A percentile compares a stretch with the other conserved stretches of the same genome.
phyloP scores from a whole-genome alignment of 30 jellyfish, hydroid and myxozoan species.

The Phacellophora camtschatica region DNA sequence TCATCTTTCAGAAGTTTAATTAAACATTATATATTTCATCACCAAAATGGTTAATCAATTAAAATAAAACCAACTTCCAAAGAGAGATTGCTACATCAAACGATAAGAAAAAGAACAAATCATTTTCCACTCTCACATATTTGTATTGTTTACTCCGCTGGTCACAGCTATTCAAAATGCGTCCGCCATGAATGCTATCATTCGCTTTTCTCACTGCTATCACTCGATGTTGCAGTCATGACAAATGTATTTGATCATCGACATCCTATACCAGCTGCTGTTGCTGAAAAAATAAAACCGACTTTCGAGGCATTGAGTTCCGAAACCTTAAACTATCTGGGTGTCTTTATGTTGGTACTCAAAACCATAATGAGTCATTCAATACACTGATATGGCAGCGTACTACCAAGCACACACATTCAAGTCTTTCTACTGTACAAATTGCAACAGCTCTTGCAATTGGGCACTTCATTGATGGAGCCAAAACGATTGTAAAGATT shows the following conservation, averaged over 20 bases:
- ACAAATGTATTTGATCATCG: neutral
- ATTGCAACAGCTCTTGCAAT: neutral
- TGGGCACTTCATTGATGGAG: conserved; percentile 26
- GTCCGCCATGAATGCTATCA: no score
- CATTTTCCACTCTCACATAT: no score
- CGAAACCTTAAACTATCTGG: neutral
- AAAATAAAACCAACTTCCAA: no score
- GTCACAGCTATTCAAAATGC: no score
- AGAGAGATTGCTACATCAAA: no score
- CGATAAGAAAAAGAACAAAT: no score
- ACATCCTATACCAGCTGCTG: conserved; percentile 16
- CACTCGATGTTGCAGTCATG: conserved; percentile 3
- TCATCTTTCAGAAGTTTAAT: no score
- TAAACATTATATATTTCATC: no score
- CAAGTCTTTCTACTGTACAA: neutral
- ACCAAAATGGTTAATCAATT: no score
- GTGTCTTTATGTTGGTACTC: conserved; percentile 16
- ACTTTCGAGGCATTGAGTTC: conserved; percentile 4
- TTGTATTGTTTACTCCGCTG: no score
- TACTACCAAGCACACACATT: neutral
- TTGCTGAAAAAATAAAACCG: neutral
- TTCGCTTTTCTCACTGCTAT: no score
- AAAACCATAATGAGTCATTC: conserved; percentile 41
- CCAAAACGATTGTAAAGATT: neutral
- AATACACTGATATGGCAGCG: conserved; percentile 19